Percentiles rank a stretch among this genome's conserved stretches.
phyloP scores from a whole-genome alignment of 2,113 vertebrate genomes.

The Ptyas mucosa region DNA sequence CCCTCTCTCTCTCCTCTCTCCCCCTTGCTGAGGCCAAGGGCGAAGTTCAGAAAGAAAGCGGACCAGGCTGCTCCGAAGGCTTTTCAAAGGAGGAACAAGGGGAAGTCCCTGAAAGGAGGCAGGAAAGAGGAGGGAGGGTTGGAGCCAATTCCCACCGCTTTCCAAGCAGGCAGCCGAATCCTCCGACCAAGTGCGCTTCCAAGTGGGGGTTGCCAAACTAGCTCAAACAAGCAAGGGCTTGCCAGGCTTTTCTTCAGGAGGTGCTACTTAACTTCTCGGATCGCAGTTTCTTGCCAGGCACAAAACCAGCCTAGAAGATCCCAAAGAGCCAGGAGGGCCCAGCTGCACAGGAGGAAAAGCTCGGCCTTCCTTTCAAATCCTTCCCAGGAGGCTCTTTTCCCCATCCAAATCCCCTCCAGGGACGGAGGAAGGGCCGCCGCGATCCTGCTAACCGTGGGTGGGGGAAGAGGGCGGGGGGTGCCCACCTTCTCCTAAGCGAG shows the following conservation, averaged over 20 bases:
- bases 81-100: not conserved
- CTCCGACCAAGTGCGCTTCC: not conserved
- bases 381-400: not conserved
- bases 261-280: slow-evolving; percentile 18
- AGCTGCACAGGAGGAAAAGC: not conserved
- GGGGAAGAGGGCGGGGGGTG: not conserved
- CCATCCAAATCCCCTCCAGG: not conserved
- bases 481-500: not conserved
- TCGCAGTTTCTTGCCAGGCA: not conserved
- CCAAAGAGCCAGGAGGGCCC: slow-evolving; percentile 15
- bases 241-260: slow-evolving; percentile 36
- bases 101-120: not conserved
- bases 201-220: slow-evolving; percentile 25
- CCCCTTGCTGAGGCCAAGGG: not conserved
- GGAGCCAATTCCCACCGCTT: not conserved
- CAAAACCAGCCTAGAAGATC: slow-evolving; percentile 17
- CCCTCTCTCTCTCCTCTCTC: not conserved
- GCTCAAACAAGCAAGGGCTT: slow-evolving; percentile 52
- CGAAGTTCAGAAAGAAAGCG: not conserved
- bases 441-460: not conserved
- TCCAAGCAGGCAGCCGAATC: not conserved
- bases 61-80: not conserved
- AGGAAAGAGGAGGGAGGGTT: not conserved
- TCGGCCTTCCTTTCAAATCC: not conserved
- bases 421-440: not conserved